phyloP scores from a whole-genome alignment of 1,140 invertebrate genomes.

The Pseudoatta argentina region DNA sequence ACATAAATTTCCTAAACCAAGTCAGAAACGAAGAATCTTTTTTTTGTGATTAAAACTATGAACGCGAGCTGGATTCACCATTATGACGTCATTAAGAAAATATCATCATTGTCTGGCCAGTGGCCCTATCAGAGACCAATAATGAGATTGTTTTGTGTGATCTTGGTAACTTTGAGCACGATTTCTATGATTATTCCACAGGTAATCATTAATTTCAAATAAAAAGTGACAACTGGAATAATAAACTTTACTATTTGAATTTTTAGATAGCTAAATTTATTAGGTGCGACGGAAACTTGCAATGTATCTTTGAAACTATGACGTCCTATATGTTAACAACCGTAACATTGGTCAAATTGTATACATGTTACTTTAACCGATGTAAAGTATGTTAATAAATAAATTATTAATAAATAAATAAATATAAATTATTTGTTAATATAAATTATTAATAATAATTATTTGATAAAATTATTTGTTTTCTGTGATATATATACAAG shows the following conservation, averaged over 20 bases:
- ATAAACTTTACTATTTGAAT: neutral
- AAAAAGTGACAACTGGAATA: neutral
- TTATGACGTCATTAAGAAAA: neutral
- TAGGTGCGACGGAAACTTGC: constrained; percentile 5
- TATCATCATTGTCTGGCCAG: constrained; percentile 9
- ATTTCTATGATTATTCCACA: constrained; percentile 33
- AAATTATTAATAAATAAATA: too few relatives aligned
- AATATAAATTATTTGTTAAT: too few relatives aligned
- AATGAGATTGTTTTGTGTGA: neutral
- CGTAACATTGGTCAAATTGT: constrained; percentile 29
- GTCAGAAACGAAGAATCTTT: too few relatives aligned
- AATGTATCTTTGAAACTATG: constrained; percentile 22
- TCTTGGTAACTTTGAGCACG: constrained; percentile 8
- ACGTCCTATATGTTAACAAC: constrained; percentile 17
- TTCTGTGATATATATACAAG: too few relatives aligned
- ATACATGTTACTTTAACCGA: constrained; percentile 15
- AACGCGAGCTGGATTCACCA: neutral
- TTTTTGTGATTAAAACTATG: constrained; percentile 12
- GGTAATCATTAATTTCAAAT: neutral
- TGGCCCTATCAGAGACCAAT: constrained; percentile 25
- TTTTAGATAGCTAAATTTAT: constrained; percentile 22
- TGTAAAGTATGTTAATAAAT: constrained; percentile 4
- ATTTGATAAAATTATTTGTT: neutral
- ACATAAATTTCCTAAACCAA: neutral
- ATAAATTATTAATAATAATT: too few relatives aligned